A percentile compares a stretch with the other conserved stretches of the same genome.
Evolutionary conservation across 2,888 invertebrate genomes (phyloP).

Genomic region (Caenorhabditis imperialis): DNA sequence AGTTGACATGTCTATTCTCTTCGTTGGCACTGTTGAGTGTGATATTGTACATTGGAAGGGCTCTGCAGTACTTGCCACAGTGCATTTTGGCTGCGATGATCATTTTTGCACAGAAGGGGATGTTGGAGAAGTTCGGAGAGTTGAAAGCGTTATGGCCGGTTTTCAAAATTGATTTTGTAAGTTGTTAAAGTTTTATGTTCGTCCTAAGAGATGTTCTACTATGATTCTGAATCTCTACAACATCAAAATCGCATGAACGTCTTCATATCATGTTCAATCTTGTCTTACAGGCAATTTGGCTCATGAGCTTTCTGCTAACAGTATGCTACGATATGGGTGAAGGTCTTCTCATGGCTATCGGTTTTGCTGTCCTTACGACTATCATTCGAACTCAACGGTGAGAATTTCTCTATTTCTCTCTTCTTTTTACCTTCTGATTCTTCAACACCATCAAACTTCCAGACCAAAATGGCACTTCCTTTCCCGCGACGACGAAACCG

Average conservation of each 20-base stretch:
- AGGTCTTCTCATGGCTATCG: conserved; percentile 72
- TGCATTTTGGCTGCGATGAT: conserved; percentile 75
- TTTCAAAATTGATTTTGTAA: conserved; percentile 76
- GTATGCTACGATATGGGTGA: conserved; percentile 76
- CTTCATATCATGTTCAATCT: too few relatives aligned
- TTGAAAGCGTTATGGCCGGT: conserved; percentile 74
- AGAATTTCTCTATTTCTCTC: neutral
- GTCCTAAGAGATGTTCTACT: neutral
- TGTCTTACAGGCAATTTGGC: conserved; percentile 75
- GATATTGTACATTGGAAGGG: conserved; percentile 75
- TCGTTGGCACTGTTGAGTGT: conserved; percentile 73
- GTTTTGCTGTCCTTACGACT: conserved; percentile 73
- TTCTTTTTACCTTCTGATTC: neutral
- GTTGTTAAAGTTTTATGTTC: conserved; percentile 5
- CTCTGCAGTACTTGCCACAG: conserved; percentile 74
- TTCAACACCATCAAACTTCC: too few relatives aligned
- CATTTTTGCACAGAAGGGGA: conserved; percentile 72
- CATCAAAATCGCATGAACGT: too few relatives aligned
- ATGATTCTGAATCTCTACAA: neutral
- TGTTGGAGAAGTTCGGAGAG: conserved; percentile 72
- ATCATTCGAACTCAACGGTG: conserved; percentile 73
- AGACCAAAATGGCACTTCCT: conserved; percentile 76
- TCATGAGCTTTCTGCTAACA: conserved; percentile 72
- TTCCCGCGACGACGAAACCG: conserved; percentile 65
- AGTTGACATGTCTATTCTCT: conserved; percentile 75